Evolutionary conservation across 2,888 invertebrate genomes (phyloP).

Genomic region (Melanostoma scalare): DNA sequence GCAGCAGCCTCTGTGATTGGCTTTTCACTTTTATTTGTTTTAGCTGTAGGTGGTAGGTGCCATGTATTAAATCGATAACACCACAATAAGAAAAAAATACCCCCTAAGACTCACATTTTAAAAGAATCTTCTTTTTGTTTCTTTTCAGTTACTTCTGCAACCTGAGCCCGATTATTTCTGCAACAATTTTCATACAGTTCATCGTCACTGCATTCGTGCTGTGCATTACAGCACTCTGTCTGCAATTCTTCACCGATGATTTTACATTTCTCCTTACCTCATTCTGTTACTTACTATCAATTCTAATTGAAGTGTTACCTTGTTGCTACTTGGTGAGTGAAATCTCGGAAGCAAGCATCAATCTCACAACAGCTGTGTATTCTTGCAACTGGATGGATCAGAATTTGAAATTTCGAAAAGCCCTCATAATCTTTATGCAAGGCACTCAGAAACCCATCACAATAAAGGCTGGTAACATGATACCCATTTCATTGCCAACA

Average conservation of each 20-base stretch:
- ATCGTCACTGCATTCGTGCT: constrained; percentile 71
- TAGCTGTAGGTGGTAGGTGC: no score
- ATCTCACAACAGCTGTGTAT: constrained; percentile 74
- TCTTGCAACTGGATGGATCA: constrained; percentile 76
- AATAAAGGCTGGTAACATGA: constrained; percentile 74
- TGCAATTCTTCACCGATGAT: constrained; percentile 63
- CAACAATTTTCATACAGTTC: constrained; percentile 74
- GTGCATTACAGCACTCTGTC: constrained; percentile 73
- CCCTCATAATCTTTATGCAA: constrained; percentile 76
- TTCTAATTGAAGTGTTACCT: constrained; percentile 74
- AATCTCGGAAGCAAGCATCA: constrained; percentile 70
- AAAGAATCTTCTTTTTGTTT: neutral
- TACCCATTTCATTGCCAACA: constrained; percentile 75
- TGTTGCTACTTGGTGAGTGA: constrained; percentile 75
- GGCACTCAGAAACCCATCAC: constrained; percentile 73
- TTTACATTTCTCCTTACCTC: constrained; percentile 61
- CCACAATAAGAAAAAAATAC: neutral
- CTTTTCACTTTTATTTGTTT: no score
- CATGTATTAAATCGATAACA: neutral
- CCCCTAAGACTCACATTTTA: neutral
- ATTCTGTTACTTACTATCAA: constrained; percentile 63
- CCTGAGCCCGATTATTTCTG: constrained; percentile 73
- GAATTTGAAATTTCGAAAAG: constrained; percentile 74
- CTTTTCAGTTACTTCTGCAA: constrained; percentile 73
- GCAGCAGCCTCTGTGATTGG: no score